These are phyloP conservation scores for Gadus chalcogrammus DNA, from an alignment of 2,113 vertebrate genomes.

Conservation along the genomic window DNA sequence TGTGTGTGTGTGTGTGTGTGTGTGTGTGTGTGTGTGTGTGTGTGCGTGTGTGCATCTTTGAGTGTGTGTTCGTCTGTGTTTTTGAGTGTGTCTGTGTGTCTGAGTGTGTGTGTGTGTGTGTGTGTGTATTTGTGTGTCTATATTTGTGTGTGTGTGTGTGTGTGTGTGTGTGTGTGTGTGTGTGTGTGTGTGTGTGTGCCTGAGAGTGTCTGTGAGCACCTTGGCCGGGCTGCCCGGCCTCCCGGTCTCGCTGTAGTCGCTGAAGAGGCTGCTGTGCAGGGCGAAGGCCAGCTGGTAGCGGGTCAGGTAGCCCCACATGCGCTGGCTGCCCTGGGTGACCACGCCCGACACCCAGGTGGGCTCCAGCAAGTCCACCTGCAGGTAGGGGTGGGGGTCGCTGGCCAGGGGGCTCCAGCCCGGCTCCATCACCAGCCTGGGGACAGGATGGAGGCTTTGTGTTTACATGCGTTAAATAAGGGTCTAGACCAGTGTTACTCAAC, in stretches of 20 bases:
- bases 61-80: too few species aligned
- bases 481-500: background rate
- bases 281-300: slow-evolving; percentile 74
- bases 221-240: slow-evolving; percentile 40
- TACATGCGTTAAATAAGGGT: background rate
- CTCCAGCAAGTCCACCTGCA: slow-evolving; percentile 80
- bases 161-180: too few species aligned
- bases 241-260: slow-evolving; percentile 61
- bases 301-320: slow-evolving; percentile 69
- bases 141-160: too few species aligned
- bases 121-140: too few species aligned
- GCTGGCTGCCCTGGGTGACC: slow-evolving; percentile 74
- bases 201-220: slow-evolving; percentile 48
- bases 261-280: slow-evolving; percentile 60
- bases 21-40: too few species aligned
- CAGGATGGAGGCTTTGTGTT: background rate
- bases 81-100: too few species aligned
- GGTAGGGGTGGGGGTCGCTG: slow-evolving; percentile 69
- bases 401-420: slow-evolving; percentile 79
- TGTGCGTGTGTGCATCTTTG: too few species aligned
- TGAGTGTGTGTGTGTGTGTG: background rate
- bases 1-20: too few species aligned
- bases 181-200: too few species aligned
- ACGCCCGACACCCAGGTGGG: slow-evolving; percentile 79
- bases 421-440: slow-evolving; percentile 68